Percentiles rank a stretch among this genome's conserved stretches.
Evolutionary conservation across 2,797 vertebrate species (phyloP).

Genomic region (Acestrorhynchus altus): DNA sequence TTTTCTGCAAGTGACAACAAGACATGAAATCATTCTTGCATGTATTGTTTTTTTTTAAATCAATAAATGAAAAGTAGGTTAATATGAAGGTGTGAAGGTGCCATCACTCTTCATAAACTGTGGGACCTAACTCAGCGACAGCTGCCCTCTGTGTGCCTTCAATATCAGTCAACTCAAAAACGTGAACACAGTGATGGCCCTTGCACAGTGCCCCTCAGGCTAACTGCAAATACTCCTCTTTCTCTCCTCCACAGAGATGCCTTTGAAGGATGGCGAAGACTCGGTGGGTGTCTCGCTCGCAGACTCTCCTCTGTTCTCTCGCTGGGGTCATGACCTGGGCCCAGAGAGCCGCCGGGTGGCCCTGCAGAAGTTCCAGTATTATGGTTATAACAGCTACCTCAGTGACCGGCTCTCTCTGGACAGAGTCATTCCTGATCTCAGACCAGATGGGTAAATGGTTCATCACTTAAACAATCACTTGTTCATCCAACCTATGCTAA

Average conservation of each 20-base stretch:
- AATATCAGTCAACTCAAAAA: neutral
- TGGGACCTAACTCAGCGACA: neutral
- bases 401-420: slow-evolving; percentile 93
- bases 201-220: neutral
- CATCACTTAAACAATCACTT: too few relatives aligned
- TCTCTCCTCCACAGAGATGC: slow-evolving; percentile 80
- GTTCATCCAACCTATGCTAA: neutral
- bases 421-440: slow-evolving; percentile 89
- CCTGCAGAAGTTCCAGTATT: slow-evolving; percentile 96
- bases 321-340: slow-evolving; percentile 94
- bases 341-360: slow-evolving; percentile 89
- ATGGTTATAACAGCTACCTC: slow-evolving; percentile 97
- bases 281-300: slow-evolving; percentile 83
- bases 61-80: neutral
- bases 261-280: slow-evolving; percentile 82
- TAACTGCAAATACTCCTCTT: neutral
- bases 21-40: neutral
- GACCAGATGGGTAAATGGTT: slow-evolving; percentile 89
- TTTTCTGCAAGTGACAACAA: neutral
- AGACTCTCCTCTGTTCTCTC: slow-evolving; percentile 92
- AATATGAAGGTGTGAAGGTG: neutral
- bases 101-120: neutral
- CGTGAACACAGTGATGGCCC: neutral
- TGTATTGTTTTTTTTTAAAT: neutral
- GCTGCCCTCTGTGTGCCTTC: slow-evolving; percentile 2